Percentiles rank a stretch among this genome's conserved stretches.
Conservation (phyloP, 2,888 invertebrate species). For the Sinopyrophorus schimmeli region DNA sequence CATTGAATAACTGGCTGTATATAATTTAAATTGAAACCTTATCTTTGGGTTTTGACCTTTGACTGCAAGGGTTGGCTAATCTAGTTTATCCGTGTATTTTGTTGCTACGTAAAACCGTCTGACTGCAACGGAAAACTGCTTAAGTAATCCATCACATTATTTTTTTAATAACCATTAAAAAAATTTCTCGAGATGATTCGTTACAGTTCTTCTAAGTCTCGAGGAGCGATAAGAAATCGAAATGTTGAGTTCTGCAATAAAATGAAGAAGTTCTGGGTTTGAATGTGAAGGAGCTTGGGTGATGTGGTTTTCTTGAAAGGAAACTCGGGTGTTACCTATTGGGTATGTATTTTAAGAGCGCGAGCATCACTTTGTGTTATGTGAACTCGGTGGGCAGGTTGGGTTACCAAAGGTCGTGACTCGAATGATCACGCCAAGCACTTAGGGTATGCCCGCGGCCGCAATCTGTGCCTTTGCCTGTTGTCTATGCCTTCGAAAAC, state of each 20-base stretch:
- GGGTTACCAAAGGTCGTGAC: conserved; percentile 46
- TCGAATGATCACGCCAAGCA: conserved; percentile 41
- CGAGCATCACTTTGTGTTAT: conserved; percentile 32
- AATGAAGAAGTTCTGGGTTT: conserved; percentile 1
- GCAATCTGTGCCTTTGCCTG: conserved; percentile 29
- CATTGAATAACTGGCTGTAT: conserved; percentile 39
- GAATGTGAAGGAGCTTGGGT: background rate
- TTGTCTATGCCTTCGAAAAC: conserved; percentile 25
- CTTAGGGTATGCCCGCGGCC: conserved; percentile 36
- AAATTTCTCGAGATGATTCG: background rate
- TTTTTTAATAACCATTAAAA: background rate
- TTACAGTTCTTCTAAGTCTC: background rate
- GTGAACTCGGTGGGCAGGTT: conserved; percentile 40
- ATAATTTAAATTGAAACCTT: conserved; percentile 50
- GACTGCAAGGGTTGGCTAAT: conserved; percentile 42
- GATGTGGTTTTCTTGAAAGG: conserved; percentile 10
- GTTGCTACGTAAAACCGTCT: conserved; percentile 17
- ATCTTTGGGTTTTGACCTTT: conserved; percentile 46
- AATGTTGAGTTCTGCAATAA: background rate
- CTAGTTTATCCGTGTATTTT: conserved; percentile 39
- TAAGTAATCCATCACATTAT: conserved; percentile 5
- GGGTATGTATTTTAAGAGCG: conserved; percentile 25
- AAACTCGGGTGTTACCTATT: conserved; percentile 8
- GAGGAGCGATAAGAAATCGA: background rate
- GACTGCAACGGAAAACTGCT: conserved; percentile 8